Evolutionary conservation across 2,113 vertebrate genomes (phyloP).

Genomic region (Amazona vittata): DNA sequence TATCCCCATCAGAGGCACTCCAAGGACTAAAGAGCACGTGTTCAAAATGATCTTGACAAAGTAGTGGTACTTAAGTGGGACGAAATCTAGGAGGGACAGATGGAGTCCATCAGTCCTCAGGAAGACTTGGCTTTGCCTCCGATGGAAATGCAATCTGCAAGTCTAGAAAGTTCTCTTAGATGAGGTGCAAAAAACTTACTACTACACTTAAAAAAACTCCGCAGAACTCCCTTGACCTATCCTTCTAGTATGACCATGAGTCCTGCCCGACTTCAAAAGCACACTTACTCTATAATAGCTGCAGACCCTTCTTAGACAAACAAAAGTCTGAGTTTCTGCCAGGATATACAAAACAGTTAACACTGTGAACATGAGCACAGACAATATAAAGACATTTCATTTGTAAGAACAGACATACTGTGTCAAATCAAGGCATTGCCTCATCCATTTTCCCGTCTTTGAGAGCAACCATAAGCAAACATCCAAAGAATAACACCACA

Average conservation of each 20-base stretch:
- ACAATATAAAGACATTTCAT: not conserved
- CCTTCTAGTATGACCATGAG: fast-evolving
- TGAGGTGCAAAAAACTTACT: not conserved
- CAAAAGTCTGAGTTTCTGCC: not conserved
- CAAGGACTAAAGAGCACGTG: not conserved
- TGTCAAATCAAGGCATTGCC: not conserved
- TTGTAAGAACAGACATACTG: not conserved
- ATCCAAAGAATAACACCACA: not conserved
- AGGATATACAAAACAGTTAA: not conserved
- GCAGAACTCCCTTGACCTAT: not conserved
- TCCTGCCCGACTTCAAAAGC: not conserved
- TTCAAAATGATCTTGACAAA: not conserved
- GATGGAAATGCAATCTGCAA: not conserved
- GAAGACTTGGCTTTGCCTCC: not conserved
- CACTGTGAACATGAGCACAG: not conserved
- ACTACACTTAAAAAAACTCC: not conserved
- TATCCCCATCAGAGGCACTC: not conserved
- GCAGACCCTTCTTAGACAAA: not conserved
- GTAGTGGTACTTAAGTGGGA: not conserved
- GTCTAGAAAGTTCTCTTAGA: not conserved
- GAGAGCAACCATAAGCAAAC: not conserved
- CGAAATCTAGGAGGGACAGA: not conserved
- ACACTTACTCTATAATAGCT: not conserved
- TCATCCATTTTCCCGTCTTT: not conserved
- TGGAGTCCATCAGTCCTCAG: not conserved